These are phyloP conservation scores for Albula goreensis DNA, from an alignment of 2,113 vertebrate species.

Conservation along the genomic window DNA sequence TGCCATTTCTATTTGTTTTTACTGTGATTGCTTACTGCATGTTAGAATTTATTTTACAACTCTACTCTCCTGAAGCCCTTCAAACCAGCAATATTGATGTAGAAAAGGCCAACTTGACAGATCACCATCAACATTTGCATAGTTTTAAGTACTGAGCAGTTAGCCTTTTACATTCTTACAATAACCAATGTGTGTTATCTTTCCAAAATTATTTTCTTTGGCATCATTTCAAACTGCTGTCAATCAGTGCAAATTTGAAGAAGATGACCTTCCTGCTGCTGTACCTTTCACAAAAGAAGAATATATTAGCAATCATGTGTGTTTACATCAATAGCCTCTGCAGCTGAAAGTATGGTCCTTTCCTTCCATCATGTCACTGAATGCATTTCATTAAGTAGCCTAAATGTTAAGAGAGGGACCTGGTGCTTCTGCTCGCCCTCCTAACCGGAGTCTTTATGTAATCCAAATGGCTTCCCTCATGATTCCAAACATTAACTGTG, in stretches of 20 bases:
- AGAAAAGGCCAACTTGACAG: background rate
- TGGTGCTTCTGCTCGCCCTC: background rate
- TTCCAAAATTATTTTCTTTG: background rate
- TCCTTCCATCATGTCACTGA: background rate
- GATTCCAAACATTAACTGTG: constrained; percentile 52
- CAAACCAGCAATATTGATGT: background rate
- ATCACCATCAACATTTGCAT: background rate
- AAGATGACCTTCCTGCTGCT: background rate
- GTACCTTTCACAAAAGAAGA: background rate
- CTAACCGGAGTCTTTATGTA: background rate
- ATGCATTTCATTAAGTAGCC: background rate
- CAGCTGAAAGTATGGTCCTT: background rate
- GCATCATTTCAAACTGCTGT: background rate
- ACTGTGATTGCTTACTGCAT: background rate
- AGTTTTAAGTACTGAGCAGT: background rate
- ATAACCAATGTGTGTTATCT: background rate
- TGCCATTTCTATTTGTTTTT: background rate
- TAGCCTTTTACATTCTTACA: constrained; percentile 2
- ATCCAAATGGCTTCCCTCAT: constrained; percentile 44
- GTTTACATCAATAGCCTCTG: background rate
- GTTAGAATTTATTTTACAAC: background rate
- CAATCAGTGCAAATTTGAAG: background rate
- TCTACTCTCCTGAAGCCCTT: background rate
- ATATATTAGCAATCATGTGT: background rate
- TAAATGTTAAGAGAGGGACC: background rate